phyloP scores from a whole-genome alignment of 2,888 invertebrate genomes.

The Pomacea canaliculata region DNA sequence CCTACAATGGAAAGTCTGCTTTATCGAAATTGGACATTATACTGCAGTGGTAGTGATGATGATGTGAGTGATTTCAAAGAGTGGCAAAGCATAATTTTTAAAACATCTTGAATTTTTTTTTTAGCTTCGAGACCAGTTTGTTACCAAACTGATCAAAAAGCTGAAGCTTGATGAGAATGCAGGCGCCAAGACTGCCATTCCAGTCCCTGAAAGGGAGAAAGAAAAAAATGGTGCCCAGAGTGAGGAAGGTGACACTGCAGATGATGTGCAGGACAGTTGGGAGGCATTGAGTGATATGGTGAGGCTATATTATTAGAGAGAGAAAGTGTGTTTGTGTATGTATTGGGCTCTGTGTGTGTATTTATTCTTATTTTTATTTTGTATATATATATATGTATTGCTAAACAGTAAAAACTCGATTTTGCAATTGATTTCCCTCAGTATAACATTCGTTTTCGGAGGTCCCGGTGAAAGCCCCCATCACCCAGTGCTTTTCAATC shows the following conservation, averaged over 20 bases:
- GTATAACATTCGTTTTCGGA: no score
- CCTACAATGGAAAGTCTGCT: no score
- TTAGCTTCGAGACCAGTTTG: conserved; percentile 64
- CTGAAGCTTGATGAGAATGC: conserved; percentile 45
- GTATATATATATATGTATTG: no score
- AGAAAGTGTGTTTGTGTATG: not conserved
- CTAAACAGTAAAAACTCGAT: no score
- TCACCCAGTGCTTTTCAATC: no score
- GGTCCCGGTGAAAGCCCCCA: no score
- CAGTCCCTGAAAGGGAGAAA: not conserved
- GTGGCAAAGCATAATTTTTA: no score
- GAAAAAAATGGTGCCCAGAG: not conserved
- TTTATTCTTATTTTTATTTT: not conserved
- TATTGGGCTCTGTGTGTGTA: not conserved
- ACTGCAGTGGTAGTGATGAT: no score
- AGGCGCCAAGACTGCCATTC: not conserved
- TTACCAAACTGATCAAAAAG: conserved; percentile 59
- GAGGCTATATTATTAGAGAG: not conserved
- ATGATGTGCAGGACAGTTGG: conserved; percentile 57
- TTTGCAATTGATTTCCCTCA: no score
- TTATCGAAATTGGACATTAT: no score
- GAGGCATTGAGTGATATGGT: conserved; percentile 47
- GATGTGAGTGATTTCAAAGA: no score
- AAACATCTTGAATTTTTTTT: conserved; percentile 4
- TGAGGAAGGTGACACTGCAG: conserved; percentile 28